phyloP scores from a whole-genome alignment of 2,797 vertebrate genomes.

The Coreius guichenoti region DNA sequence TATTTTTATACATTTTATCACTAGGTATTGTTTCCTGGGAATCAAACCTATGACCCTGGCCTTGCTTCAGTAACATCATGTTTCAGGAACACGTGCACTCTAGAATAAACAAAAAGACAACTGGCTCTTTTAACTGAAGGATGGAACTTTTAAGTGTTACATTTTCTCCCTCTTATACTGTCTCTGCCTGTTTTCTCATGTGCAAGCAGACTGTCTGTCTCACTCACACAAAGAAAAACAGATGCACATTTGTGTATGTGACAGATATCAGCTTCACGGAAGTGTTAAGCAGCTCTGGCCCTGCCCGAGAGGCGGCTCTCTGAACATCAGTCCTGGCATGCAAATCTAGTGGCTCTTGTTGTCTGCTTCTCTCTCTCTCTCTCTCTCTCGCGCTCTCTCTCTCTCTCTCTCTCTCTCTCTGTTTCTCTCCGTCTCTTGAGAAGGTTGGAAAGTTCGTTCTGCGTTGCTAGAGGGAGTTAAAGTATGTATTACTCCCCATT shows the following conservation, averaged over 20 bases:
- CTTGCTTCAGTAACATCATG: background rate
- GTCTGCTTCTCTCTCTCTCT: conserved; percentile 36
- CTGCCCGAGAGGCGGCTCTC: conserved; percentile 72
- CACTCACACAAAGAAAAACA: conserved; percentile 56
- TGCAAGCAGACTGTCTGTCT: background rate
- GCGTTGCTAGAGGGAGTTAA: conserved; percentile 20
- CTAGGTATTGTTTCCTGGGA: background rate
- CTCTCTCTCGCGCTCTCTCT: background rate
- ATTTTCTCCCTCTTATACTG: background rate
- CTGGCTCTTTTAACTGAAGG: conserved; percentile 2
- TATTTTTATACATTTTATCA: background rate
- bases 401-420: conserved; percentile 4
- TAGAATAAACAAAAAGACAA: background rate
- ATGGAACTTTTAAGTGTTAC: background rate
- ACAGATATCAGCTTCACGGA: conserved; percentile 25
- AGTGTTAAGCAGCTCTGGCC: conserved; percentile 65
- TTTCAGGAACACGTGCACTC: background rate
- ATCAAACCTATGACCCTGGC: background rate
- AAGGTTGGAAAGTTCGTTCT: conserved; percentile 36
- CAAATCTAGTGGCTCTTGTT: conserved; percentile 71
- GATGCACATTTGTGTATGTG: conserved; percentile 9
- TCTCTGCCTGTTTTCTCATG: conserved; percentile 5
- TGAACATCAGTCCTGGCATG: conserved; percentile 75
- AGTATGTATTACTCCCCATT: conserved; percentile 47
- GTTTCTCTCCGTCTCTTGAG: conserved; percentile 6